Evolutionary conservation across 2,888 invertebrate species (phyloP), one percentile per base, ranked within the genome.

Genomic region (Drosophila paracracens): DNA sequence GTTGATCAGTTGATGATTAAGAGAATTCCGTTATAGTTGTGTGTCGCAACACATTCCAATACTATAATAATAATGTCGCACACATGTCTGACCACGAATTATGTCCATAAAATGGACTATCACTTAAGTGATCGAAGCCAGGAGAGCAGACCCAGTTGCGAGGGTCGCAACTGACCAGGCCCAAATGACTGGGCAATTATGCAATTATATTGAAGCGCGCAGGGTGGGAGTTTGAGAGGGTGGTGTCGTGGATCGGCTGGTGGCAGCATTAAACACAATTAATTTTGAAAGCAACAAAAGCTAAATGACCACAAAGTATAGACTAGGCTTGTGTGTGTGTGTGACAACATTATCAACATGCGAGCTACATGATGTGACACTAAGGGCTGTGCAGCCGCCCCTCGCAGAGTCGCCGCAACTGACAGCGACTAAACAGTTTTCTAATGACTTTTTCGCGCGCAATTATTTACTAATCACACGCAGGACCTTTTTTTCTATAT

Each of bases 161-260:
- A 75, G 86, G 88, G 89, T 63, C 80, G 85, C 81, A 86, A 81
- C 82, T 88, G 87, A 76, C 90, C 48, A 71, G 46, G 53, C 35
- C 79, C 83, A 86, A 87, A 90, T 90, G 89, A 84, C 88, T 78
- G 64, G 77, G 88, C 83, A 88, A 90, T 88, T 88, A 90, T 89
- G 89, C 89, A 90, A 90, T 90, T 88, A 90, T 76, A 64, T 65
- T 75, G 73, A 86, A 74, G 81, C 82, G 79, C 83, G 76, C 43
- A 53, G 38, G 53, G 38, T 56, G 16, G 21, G 13, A 36, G 48
- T 36, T 43, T 11, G 27, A 70, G 62, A 27, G 51, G 51, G 52
- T 50, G 40, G 40, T 36, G 54, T 36, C 18, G 36, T 18, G 7
- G 18, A 36, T 54, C 35, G 25, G 6, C 21, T 69, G 59, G 66